Evolutionary conservation across 2,888 invertebrate genomes (phyloP), one percentile per base, ranked within the genome.

Genomic region (Podabrus alpinus): DNA sequence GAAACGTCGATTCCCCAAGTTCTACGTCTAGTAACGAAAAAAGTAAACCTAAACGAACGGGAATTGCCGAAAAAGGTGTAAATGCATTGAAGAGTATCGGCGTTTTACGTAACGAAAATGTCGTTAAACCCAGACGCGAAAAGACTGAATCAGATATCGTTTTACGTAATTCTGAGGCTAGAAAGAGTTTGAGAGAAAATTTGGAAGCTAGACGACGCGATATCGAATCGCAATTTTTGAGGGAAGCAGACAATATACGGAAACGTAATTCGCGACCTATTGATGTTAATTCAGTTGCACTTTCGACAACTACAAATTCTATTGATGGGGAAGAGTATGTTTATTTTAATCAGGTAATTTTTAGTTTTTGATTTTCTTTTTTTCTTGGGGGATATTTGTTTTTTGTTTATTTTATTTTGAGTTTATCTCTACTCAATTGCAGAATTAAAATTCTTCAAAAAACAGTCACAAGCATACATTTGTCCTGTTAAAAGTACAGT

Each of bases 81-180:
- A 78, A 73, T 69, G 73, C 78, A 19, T 87, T 88, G 15, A 89
- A 75, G 59, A 75, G 71, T 70, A 79, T 80, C 17, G 81, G 80
- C 17, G 64, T 81, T 69, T 74, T 81, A 69, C 72, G 79, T 62
- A 79, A 84, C 73, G 80, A 83, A 70, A 81, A 80, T 69, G 88
- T 91, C 79, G 86, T 92, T 81, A 90, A 91, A 83, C 94, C 94
- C 69, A 91, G 95, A 84, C 90, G 95, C 83, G 95, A 96, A 91
- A 95, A 95, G 90, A 96, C 95, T 85, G 95, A 96, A 89, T 95
- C 95, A 77, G 94, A 95, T 87, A 95, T 95, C 86, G 92, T 94
- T 82, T 91, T 94, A 85, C 90, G 93, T 83, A 92, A 90, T 86
- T 88, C 90, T 68, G 89, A 89, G 76, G 88, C 88, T 75, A 86